Base-by-base conservation (phyloP, 2,797 vertebrate species). In the Thripadectes ignobilis region DNA sequence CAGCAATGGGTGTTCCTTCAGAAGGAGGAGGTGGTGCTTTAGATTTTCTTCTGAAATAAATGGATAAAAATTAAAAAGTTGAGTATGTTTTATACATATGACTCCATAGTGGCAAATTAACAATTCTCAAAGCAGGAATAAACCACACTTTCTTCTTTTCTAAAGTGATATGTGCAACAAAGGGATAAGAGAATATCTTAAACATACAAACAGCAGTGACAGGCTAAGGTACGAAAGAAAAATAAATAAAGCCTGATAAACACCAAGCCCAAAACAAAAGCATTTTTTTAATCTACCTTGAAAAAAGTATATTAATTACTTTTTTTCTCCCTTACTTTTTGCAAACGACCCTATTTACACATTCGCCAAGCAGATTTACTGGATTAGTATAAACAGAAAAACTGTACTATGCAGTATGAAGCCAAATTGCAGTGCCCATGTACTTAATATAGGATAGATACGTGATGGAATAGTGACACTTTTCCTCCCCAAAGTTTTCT, bases 11-110 rank as follows among this genome's bases (percentile, higher is more conserved):
- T 93, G 98, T 98, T 85, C 97, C 94, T 88, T 98, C 98, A 51
- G 89, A 87, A 43, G 99, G 99, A 75, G 99, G 99, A 95, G 98
- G 98, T 2, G 99, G 99, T 41, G 99, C 99, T 98, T 99, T 99
- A 93, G 98, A 98, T 85, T 99, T 99, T 97, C 98, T 98, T 98
- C 99, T 99, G 97, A 93, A 97, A 96, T n/a, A 96, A 85, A 85
- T 8, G 57, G 48, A 95, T 13, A 93, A 85, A 91, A 86, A 73
- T 52, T 43, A 46, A 69, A 69, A 77, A 55, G 67, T 95, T 48
- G 88, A 63, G 6, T 55, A 83, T 17, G 34, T n/a, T 63, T 89
- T 83, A 74, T 12, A 48, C 9, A 32, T 22, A 57, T 7, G 19
- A 85, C 65, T 74, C 38, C 59, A 85, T 14, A 61, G 10, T 22